These are phyloP conservation scores for Ophioderma brevispina DNA, from an alignment of 35 echinoderm and acorn worm genomes.

Conservation along the genomic window DNA sequence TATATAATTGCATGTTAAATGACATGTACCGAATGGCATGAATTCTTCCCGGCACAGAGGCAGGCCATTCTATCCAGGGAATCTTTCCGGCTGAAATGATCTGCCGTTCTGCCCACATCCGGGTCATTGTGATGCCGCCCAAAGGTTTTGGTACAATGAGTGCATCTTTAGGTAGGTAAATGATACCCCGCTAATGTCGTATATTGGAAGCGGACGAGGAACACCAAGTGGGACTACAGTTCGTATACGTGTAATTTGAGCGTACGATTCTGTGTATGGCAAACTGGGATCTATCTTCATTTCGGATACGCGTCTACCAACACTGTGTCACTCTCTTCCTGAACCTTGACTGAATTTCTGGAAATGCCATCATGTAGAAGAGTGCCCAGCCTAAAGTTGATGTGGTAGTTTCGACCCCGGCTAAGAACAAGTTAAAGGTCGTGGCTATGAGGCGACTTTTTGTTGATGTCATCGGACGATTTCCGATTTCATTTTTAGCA, in stretches of 20 bases:
- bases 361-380: constrained; percentile 35
- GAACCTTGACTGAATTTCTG: constrained; percentile 42
- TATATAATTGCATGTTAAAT: too few species aligned
- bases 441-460: neutral
- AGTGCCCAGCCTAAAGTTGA: constrained; percentile 43
- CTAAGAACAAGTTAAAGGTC: constrained; percentile 23
- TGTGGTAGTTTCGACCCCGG: constrained; percentile 40
- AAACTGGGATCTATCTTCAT: constrained; percentile 22
- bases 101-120: constrained; percentile 8
- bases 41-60: neutral
- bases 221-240: constrained; percentile 28
- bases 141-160: neutral
- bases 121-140: constrained; percentile 30
- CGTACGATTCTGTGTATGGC: constrained; percentile 32
- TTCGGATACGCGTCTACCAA: constrained; percentile 34
- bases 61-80: constrained; percentile 21
- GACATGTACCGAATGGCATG: constrained; percentile 52
- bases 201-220: constrained; percentile 10
- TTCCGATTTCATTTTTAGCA: neutral
- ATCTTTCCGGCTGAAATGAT: constrained; percentile 58
- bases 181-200: constrained; percentile 21
- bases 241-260: constrained; percentile 23
- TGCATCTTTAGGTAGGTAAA: constrained; percentile 3
- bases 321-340: constrained; percentile 50
- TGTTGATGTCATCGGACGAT: neutral